Evolutionary conservation across 1,140 invertebrate genomes (phyloP).

Genomic region (Stegodyphus dumicola): DNA sequence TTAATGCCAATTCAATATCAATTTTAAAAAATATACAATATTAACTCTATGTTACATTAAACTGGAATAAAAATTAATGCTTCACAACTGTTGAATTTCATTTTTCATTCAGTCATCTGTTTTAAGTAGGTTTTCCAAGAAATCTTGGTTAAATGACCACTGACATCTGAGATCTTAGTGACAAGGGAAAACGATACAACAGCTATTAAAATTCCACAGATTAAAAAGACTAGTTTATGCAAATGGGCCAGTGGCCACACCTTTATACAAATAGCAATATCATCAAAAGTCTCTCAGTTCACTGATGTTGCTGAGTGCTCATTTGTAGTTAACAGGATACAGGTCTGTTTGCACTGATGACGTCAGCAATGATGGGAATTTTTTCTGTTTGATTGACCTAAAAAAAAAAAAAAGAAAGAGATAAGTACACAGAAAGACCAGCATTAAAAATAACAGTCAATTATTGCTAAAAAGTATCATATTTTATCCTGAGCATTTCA

Average conservation of each 20-base stretch:
- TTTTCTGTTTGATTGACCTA: conserved; percentile 52
- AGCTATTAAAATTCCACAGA: conserved; percentile 8
- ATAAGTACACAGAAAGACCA: background rate
- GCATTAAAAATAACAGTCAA: too few relatives aligned
- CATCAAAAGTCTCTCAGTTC: too few relatives aligned
- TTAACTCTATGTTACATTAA: too few relatives aligned
- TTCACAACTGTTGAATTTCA: background rate
- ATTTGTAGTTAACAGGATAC: conserved; percentile 34
- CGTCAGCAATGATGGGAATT: conserved; percentile 32
- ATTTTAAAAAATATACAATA: too few relatives aligned
- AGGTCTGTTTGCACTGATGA: conserved; percentile 23
- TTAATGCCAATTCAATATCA: too few relatives aligned
- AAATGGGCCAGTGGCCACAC: background rate
- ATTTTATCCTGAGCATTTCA: too few relatives aligned
- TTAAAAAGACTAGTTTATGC: conserved; percentile 40
- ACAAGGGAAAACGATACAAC: background rate
- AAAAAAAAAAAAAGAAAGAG: conserved; percentile 8
- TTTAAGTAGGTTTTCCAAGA: conserved; percentile 33
- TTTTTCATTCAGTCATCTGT: background rate
- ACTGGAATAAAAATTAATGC: background rate
- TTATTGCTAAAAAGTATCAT: too few relatives aligned
- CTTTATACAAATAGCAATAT: too few relatives aligned
- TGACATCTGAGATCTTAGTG: background rate
- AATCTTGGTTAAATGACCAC: background rate
- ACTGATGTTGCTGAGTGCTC: too few relatives aligned